These are phyloP conservation scores for Malaclemys terrapin DNA, from an alignment of 2,113 vertebrate species.

Conservation along the genomic window DNA sequence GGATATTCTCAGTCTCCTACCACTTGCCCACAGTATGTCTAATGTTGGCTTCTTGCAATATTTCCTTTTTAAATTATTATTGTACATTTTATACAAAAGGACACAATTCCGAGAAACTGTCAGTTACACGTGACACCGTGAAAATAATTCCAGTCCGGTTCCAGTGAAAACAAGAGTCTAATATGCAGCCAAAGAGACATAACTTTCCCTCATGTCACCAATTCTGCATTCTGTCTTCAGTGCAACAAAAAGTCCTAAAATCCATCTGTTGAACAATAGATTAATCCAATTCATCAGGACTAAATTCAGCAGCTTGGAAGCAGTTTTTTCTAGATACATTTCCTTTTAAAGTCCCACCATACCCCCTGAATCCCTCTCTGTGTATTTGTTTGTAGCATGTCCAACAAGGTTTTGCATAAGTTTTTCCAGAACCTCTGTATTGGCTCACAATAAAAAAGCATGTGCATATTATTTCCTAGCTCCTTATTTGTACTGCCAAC, in stretches of 20 bases:
- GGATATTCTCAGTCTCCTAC: fast-evolving
- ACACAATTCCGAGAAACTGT: background rate
- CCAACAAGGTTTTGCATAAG: background rate
- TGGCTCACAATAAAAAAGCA: background rate
- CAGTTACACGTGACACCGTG: background rate
- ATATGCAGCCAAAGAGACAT: background rate
- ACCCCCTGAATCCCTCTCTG: too few species aligned
- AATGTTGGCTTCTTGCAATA: background rate
- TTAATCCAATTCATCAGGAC: background rate
- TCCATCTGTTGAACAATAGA: background rate
- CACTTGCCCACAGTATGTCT: background rate
- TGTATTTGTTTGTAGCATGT: constrained; percentile 6
- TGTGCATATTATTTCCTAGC: background rate
- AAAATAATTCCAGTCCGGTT: background rate
- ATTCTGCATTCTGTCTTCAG: background rate
- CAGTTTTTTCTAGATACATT: background rate
- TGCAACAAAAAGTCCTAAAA: background rate
- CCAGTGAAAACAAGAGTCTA: background rate
- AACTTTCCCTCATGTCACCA: background rate
- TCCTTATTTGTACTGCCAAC: background rate
- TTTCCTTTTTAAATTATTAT: background rate
- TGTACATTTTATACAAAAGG: background rate
- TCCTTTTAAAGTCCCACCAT: background rate
- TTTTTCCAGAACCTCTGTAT: background rate
- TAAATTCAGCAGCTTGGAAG: constrained; percentile 2